Percentiles rank a stretch among this genome's conserved stretches.
These are phyloP conservation scores for Tapera naevia DNA, from an alignment of 2,797 vertebrate genomes.

Conservation along the genomic window DNA sequence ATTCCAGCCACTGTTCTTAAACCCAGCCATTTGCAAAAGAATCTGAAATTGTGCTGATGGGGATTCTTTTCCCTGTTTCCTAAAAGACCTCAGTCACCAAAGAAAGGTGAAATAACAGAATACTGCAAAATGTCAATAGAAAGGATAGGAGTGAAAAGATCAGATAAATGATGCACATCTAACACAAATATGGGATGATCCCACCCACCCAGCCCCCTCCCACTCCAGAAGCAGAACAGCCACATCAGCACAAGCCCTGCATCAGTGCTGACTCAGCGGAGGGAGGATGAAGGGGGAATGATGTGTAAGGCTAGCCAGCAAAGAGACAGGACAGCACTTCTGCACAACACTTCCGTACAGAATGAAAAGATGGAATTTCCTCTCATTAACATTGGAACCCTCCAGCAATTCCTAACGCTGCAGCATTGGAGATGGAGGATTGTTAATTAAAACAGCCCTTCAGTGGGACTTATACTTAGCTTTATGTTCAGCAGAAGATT, in stretches of 20 bases:
- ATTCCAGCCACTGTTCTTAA: neutral
- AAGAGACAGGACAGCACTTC: neutral
- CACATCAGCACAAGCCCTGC: neutral
- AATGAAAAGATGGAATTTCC: neutral
- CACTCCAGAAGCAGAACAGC: neutral
- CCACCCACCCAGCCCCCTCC: neutral
- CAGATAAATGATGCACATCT: neutral
- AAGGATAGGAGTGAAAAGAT: neutral
- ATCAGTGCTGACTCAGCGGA: neutral
- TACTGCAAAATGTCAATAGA: neutral
- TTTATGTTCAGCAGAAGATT: neutral
- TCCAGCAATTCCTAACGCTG: neutral
- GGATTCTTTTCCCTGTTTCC: neutral
- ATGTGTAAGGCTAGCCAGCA: neutral
- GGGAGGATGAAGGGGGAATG: neutral
- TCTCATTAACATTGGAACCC: neutral
- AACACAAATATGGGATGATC: neutral
- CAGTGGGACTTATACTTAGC: neutral
- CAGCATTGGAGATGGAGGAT: neutral
- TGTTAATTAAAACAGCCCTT: neutral
- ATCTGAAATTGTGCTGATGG: neutral
- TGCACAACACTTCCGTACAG: rapidly evolving
- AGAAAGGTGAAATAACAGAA: neutral
- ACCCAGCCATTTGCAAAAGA: neutral
- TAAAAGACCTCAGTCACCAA: neutral